Base-by-base conservation (phyloP, 1,140 invertebrate species). In the Papilio xuthus region DNA sequence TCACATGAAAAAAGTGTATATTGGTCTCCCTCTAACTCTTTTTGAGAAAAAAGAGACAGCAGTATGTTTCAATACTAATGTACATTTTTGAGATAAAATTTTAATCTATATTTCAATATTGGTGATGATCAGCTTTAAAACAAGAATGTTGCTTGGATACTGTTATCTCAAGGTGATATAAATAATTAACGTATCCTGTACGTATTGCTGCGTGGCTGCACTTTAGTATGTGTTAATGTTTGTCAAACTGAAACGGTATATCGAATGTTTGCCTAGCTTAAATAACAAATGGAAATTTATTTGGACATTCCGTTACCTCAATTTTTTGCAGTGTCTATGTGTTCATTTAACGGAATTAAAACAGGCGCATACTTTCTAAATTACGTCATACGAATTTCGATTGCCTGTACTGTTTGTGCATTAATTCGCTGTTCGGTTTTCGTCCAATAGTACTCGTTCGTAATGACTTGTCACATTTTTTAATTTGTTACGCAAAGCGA, bases 311-410 rank as follows among this genome's bases (percentile, higher is more conserved):
- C 73, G 50, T 53, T 75, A 75, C 73, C 28, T 75, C 50, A 53
- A 67, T 77, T 83, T 84, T 80, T 83, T 81, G 77, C 76, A 81
- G 41, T 78, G 53, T 74, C 69, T 67, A 67, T 81, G 71, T 80
- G 82, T 79, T 85, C 82, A 86, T 84, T 79, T 88, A 88, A 83
- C 87, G 85, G 83, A 90, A 88, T 88, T 75, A 84, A 83, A 86
- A 84, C 83, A 88, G 85, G 79, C 84, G 77, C 84, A 90, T 90
- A 89, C 89, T 90, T 92, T 89, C 89, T 86, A 87, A 87, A 89
- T 90, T 85, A 88, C 90, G 90, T 92, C 90, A 92, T 86, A 83
- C 72, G 82, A 86, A 88, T 87, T 90, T 92, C 84, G 86, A 86
- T 73, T 83, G 53, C 79, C 42, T 71, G 80, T 78, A 53, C 50